Conservation (phyloP, 2,113 vertebrate species). For the Chiloscyllium plagiosum region DNA sequence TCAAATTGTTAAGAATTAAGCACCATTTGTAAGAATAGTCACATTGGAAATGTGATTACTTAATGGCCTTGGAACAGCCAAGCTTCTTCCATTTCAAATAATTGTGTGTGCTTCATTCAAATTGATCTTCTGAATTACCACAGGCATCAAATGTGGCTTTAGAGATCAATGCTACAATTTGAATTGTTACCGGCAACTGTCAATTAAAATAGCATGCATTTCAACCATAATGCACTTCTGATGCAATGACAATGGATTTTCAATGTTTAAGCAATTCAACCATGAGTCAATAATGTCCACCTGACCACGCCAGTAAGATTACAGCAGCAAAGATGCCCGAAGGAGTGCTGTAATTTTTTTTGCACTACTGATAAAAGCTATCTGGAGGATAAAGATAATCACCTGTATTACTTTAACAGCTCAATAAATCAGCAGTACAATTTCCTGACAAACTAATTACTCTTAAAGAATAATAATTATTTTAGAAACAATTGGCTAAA, state of each 20-base stretch:
- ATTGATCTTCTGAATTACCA: neutral
- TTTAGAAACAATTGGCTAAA: neutral
- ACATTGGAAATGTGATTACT: neutral
- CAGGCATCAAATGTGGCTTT: neutral
- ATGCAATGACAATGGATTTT: constrained; percentile 11
- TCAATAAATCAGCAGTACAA: neutral
- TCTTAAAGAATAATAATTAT: neutral
- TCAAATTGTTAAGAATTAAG: neutral
- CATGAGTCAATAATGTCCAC: neutral
- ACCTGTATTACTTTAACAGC: neutral
- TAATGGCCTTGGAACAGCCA: neutral
- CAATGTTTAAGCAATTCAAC: constrained; percentile 16
- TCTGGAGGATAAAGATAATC: neutral
- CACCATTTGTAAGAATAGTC: neutral
- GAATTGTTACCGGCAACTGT: neutral
- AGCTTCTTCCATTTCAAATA: neutral
- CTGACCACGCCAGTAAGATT: neutral
- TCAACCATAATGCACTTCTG: neutral
- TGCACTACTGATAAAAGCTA: neutral
- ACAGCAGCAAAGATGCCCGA: neutral
- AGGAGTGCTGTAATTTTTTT: neutral
- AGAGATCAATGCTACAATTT: neutral
- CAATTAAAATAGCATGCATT: neutral
- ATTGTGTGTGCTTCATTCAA: neutral
- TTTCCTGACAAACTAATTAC: neutral